A percentile compares a stretch with the other conserved stretches of the same genome.
These are phyloP conservation scores for Tetragonisca angustula DNA, from an alignment of 2,888 invertebrate genomes.

Conservation along the genomic window DNA sequence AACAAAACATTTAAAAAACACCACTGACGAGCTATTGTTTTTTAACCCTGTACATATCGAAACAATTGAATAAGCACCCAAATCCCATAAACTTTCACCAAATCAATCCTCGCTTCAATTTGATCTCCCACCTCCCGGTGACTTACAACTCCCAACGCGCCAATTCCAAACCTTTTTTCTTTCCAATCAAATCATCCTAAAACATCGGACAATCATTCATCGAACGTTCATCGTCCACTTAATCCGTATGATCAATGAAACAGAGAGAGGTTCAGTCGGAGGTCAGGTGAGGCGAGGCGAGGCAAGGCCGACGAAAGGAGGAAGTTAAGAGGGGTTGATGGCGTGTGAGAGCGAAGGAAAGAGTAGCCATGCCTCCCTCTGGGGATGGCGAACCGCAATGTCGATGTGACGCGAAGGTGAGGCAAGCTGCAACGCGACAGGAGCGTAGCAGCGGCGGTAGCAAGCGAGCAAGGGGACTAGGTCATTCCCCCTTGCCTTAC, in stretches of 20 bases:
- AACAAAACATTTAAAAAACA: no score
- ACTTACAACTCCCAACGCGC: background rate
- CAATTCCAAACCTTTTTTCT: background rate
- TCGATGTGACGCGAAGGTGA: constrained; percentile 54
- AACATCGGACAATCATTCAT: background rate
- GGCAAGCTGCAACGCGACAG: constrained; percentile 61
- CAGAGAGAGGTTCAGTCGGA: background rate
- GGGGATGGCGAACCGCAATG: constrained; percentile 49
- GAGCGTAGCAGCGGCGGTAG: constrained; percentile 51
- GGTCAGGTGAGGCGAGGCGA: background rate
- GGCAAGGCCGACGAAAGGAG: constrained; percentile 11
- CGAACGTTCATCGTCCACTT: background rate
- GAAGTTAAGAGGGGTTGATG: constrained; percentile 17
- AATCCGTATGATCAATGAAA: background rate
- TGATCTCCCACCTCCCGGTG: no score
- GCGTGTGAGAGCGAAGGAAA: constrained; percentile 32
- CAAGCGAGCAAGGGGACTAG: constrained; percentile 73
- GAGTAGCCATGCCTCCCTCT: constrained; percentile 50
- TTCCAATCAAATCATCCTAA: constrained; percentile 9
- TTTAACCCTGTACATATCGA: no score
- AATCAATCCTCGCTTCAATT: background rate
- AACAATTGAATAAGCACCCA: background rate
- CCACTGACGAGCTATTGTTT: no score
- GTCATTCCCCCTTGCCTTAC: constrained; percentile 80
- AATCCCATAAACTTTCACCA: background rate